Evolutionary conservation across 2,113 vertebrate genomes (phyloP), one percentile per base, ranked within the genome.

Genomic region (Nycticryphes semicollaris): DNA sequence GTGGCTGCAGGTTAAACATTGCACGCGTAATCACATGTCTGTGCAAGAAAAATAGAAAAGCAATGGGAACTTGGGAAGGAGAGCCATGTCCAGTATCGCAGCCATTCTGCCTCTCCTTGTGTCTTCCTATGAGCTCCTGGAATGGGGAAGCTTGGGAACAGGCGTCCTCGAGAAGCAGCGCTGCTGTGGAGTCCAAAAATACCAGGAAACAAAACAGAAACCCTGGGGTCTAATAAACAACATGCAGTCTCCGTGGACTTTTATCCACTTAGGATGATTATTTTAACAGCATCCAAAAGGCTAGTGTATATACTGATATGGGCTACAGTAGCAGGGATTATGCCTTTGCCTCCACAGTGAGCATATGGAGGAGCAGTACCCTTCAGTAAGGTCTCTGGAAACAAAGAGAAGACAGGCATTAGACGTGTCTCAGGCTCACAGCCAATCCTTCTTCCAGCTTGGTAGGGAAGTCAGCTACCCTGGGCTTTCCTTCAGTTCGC

Each of bases 281-380:
- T 86, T 95, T 84, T 78, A 92, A 76, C 88, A 87, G 84, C 83
- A 76, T 87, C 48, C 74, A 62, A 75, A 67, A 91, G 92, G 87
- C 53, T 72, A 70, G 56, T 24, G 45, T 39, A 57, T 45, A 45
- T 16, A 56, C 68, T 62, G 79, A 35, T n/a, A 68, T 0, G 7
- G 66, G 76, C 80, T 75, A 37, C 69, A 33, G 77, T 11, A 87
- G 90, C 90, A 84, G 51, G 57, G 48, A 81, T 60, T 70, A 14
- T 13, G 78, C 67, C 75, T 89, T 20, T 90, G 79, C 80, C 73
- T 78, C 53, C 80, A n/a, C 30, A n/a, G 57, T 0, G 10, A 96
- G 78, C 77, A 82, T 59, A 82, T 62, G 86, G 80, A 91, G 90
- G n/a, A 90, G 80, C 23, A 2, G n/a, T 35, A 72, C 43, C 76